Evolutionary conservation across 2,113 vertebrate genomes (phyloP), one percentile per base, ranked within the genome.

Genomic region (Loxodonta africana): DNA sequence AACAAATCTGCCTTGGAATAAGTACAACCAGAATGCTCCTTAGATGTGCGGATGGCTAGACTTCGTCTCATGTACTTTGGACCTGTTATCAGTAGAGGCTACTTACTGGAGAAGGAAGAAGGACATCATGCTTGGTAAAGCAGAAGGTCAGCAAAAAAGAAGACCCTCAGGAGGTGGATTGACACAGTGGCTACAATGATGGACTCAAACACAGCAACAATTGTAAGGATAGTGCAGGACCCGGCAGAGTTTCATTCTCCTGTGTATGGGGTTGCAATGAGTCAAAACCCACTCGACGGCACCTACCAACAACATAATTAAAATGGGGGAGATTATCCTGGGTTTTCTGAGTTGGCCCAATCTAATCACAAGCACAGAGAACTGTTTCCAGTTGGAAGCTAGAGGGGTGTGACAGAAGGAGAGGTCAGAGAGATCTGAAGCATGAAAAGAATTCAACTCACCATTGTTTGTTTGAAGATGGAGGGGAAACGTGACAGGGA

Each of bases 341-440:
- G n/a, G 63, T 89, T 71, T 60, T 83, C 3, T 44, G 82, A 93
- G 63, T 83, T 28, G 83, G 26, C 26, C 25, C 65, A 62, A 12
- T 62, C 17, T 62, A 93, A 88, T 78, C 23, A 83, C 21, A 25
- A 11, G 48, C 60, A 71, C 74, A 26, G 41, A 44, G 41, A 28
- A 78, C 26, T 46, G 46, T 77, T 46, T 77, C 44, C 44, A 25
- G 1, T 48, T 81, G 41, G 71, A 88, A 95, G 53, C 83, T 48
- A 65, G 53, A 88, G 53, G 92, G 41, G 69, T 37, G 26, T 18
- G 69, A 77, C 77, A 82, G 57, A 37, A 60, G 41, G 48, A 60
- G 84, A 28, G 18, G 26, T 93, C 30, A 80, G 83, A 71, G 28
- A 89, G 65, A 60, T 62, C 94, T 57, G 84, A 83, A 88, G 30